These are phyloP conservation scores for Triplophysa bombifrons DNA, from an alignment of 2,797 vertebrate genomes.

Conservation along the genomic window DNA sequence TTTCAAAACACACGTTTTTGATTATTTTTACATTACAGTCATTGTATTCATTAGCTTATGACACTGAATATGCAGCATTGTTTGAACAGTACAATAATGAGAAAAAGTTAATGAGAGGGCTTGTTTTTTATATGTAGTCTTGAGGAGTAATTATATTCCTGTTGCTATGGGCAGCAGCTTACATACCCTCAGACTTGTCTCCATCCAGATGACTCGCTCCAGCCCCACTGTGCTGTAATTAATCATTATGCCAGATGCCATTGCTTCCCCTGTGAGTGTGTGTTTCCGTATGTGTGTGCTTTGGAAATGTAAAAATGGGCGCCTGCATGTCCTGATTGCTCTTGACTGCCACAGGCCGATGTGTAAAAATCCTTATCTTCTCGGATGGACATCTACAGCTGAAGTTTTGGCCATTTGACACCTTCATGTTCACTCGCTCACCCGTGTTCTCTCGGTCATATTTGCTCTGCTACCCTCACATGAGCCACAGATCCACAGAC, in stretches of 20 bases:
- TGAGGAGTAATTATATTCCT: conserved; percentile 51
- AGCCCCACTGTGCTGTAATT: conserved; percentile 56
- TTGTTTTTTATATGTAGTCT: conserved; percentile 25
- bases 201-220: conserved; percentile 50
- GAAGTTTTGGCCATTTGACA: background rate
- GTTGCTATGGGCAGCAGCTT: conserved; percentile 53
- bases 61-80: conserved; percentile 1
- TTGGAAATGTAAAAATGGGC: conserved; percentile 8
- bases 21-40: conserved; percentile 2
- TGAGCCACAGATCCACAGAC: conserved; percentile 27
- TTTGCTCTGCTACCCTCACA: conserved; percentile 18
- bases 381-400: background rate
- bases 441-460: conserved; percentile 6
- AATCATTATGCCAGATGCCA: conserved; percentile 58
- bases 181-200: conserved; percentile 38
- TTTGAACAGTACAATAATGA: conserved; percentile 20
- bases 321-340: conserved; percentile 22
- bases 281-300: conserved; percentile 37
- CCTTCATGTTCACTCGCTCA: background rate
- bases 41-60: conserved; percentile 11
- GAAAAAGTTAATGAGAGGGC: conserved; percentile 23
- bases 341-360: conserved; percentile 17
- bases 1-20: background rate
- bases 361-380: conserved; percentile 7
- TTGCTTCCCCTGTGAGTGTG: conserved; percentile 44